phyloP scores from a whole-genome alignment of 2,888 invertebrate species.

The Idaea aversata region DNA sequence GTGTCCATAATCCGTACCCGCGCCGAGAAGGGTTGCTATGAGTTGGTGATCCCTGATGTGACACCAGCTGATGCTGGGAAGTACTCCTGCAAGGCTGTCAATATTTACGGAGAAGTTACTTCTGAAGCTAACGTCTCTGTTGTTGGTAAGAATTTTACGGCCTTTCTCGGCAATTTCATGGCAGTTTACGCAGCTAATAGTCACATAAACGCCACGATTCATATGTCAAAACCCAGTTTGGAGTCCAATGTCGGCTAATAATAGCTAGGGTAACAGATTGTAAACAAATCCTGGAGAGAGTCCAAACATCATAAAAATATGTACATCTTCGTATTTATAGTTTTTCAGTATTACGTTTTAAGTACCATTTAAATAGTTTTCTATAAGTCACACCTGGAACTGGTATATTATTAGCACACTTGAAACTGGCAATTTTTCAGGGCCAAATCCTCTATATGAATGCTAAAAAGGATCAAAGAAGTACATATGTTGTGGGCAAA shows the following conservation, averaged over 20 bases:
- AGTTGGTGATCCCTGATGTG: constrained; percentile 91
- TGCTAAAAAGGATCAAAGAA: too few species aligned
- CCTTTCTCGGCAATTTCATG: not conserved
- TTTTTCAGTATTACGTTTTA: not conserved
- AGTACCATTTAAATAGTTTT: too few species aligned
- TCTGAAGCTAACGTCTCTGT: constrained; percentile 90
- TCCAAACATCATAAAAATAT: constrained; percentile 54
- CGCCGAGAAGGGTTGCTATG: constrained; percentile 91
- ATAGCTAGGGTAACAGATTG: constrained; percentile 30
- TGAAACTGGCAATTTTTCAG: too few species aligned
- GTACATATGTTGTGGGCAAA: too few species aligned
- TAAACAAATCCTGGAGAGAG: constrained; percentile 63
- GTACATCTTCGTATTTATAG: constrained; percentile 18
- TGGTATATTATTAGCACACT: too few species aligned
- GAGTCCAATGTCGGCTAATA: constrained; percentile 22
- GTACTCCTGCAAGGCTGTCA: constrained; percentile 92
- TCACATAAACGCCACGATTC: not conserved
- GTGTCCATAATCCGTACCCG: constrained; percentile 87
- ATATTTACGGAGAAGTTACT: constrained; percentile 88
- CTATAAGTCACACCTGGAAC: too few species aligned
- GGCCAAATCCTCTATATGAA: too few species aligned
- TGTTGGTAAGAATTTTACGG: constrained; percentile 79
- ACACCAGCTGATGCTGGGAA: constrained; percentile 87
- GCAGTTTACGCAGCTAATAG: too few species aligned
- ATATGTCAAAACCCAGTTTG: not conserved